Percentiles rank a stretch among this genome's conserved stretches.
Evolutionary conservation across 2,888 invertebrate genomes (phyloP).

Genomic region (Zygaena filipendulae): DNA sequence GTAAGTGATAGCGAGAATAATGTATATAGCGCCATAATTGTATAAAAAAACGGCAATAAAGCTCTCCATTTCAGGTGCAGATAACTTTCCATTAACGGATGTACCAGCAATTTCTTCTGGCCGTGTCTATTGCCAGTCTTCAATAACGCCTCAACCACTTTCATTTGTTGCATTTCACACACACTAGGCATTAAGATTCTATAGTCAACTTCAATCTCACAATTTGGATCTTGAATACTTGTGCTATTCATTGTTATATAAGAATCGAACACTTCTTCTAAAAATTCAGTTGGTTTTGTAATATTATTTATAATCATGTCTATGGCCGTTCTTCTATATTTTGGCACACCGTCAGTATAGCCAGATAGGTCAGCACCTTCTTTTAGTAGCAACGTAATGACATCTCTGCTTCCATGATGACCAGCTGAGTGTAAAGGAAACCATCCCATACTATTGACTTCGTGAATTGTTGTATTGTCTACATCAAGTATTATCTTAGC

Average conservation of each 20-base stretch:
- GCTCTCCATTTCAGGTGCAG: constrained; percentile 68
- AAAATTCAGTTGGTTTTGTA: constrained; percentile 61
- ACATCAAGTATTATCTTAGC: constrained; percentile 39
- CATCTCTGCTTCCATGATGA: constrained; percentile 68
- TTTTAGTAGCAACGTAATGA: constrained; percentile 46
- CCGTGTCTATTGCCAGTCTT: constrained; percentile 61
- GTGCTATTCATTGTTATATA: constrained; percentile 54
- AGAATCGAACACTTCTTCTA: constrained; percentile 63
- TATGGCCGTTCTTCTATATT: constrained; percentile 49
- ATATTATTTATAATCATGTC: constrained; percentile 61
- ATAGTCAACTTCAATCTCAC: constrained; percentile 60
- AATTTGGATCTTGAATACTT: constrained; percentile 42
- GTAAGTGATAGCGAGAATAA: constrained; percentile 61
- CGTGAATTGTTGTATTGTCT: constrained; percentile 48
- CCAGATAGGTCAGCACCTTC: constrained; percentile 57
- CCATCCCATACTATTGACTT: constrained; percentile 45
- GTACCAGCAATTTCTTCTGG: constrained; percentile 56
- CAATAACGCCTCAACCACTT: constrained; percentile 62
- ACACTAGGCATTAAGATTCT: constrained; percentile 51
- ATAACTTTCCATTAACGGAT: constrained; percentile 69
- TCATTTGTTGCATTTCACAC: constrained; percentile 62
- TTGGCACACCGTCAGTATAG: constrained; percentile 45
- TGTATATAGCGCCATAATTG: constrained; percentile 54
- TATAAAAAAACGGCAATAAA: constrained; percentile 61
- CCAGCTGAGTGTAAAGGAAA: constrained; percentile 58